Evolutionary conservation across 2,797 vertebrate species (phyloP).

Genomic region (Aphelocoma californica): DNA sequence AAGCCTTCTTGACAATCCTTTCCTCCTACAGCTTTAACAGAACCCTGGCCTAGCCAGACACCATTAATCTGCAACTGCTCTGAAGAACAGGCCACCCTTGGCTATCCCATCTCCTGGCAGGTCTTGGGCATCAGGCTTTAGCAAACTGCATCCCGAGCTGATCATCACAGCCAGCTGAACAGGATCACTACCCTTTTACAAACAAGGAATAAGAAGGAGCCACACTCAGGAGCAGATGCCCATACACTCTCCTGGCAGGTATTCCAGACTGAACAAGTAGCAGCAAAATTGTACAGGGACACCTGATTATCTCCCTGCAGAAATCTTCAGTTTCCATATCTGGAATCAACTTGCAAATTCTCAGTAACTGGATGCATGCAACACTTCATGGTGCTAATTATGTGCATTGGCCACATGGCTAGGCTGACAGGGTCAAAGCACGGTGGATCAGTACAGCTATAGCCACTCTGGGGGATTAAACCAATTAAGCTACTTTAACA

Average conservation of each 20-base stretch:
- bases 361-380: not conserved
- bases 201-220: not conserved
- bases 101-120: not conserved
- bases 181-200: not conserved
- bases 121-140: not conserved
- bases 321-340: not conserved
- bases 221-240: not conserved
- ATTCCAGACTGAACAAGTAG: not conserved
- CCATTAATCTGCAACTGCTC: not conserved
- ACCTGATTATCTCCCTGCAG: not conserved
- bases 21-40: not conserved
- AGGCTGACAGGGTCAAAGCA: not conserved
- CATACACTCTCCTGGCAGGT: not conserved
- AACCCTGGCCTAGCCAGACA: not conserved
- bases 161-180: not conserved
- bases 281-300: not conserved
- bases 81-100: not conserved
- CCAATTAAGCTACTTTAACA: not conserved
- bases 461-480: not conserved
- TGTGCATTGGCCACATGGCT: not conserved
- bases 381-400: not conserved
- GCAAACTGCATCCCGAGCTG: not conserved
- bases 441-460: rapidly evolving
- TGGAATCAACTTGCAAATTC: not conserved
- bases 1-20: not conserved